Percentiles rank a stretch among this genome's conserved stretches.
Conservation (phyloP, 1,140 invertebrate species). For the Tigriopus japonicus region DNA sequence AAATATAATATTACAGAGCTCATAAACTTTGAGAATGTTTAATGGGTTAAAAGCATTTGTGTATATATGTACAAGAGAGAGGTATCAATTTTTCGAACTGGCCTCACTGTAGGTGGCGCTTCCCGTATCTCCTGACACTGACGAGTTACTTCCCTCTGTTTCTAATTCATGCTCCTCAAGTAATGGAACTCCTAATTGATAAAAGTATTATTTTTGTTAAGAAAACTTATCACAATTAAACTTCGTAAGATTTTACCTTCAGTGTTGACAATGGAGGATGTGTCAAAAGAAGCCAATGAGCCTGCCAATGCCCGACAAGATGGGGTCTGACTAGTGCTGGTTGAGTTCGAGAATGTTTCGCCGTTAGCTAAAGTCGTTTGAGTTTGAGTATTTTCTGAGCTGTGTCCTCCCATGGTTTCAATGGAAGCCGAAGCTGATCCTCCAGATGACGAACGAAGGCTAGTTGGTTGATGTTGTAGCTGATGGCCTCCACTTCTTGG, state of each 20-base stretch:
- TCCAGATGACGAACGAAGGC: not conserved
- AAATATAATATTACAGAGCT: no score
- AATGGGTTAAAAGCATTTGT: no score
- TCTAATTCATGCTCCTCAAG: constrained; percentile 13
- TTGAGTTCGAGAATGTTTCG: not conserved
- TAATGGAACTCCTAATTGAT: constrained; percentile 1
- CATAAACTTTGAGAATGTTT: no score
- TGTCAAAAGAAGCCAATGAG: constrained; percentile 31
- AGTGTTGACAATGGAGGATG: constrained; percentile 29
- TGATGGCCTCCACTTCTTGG: not conserved
- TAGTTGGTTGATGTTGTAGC: constrained; percentile 1
- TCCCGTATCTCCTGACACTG: not conserved
- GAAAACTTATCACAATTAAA: not conserved
- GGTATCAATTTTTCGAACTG: not conserved
- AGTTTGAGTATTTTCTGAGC: not conserved
- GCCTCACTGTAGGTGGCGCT: constrained; percentile 8
- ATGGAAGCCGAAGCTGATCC: not conserved
- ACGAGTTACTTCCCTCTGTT: constrained; percentile 6
- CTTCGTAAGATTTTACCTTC: constrained; percentile 25
- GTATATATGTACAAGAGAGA: no score
- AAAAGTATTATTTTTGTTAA: no score
- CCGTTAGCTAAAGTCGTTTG: no score
- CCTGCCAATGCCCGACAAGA: constrained; percentile 13
- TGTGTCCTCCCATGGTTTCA: not conserved
- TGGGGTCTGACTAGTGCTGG: constrained; percentile 6